A percentile compares a stretch with the other conserved stretches of the same genome.
These are phyloP conservation scores for Pyrrhosoma nymphula DNA, from an alignment of 2,888 invertebrate genomes.

Conservation along the genomic window DNA sequence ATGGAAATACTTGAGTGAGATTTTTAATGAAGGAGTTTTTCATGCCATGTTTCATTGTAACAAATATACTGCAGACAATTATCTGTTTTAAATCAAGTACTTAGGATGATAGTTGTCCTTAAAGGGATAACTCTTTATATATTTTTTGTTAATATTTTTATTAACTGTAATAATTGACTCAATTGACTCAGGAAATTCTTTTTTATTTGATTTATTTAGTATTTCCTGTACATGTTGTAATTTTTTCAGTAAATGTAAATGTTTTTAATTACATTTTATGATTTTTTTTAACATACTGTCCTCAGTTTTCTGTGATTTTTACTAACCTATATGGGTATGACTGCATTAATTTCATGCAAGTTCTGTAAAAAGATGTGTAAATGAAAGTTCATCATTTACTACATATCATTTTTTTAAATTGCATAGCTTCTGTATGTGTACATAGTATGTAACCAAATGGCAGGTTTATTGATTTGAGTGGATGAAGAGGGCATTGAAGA, in stretches of 20 bases:
- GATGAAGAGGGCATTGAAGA: not conserved
- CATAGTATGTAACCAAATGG: not conserved
- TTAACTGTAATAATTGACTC: not conserved
- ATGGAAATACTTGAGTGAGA: conserved; percentile 34
- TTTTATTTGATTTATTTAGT: not conserved
- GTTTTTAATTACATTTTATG: not conserved
- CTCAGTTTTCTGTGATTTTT: not conserved
- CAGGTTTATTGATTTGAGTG: not conserved
- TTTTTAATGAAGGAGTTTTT: not conserved
- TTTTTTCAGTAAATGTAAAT: not conserved
- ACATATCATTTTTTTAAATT: not conserved
- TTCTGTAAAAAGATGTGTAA: not conserved
- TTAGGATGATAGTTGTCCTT: not conserved
- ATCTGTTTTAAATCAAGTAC: conserved; percentile 18
- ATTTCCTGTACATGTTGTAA: not conserved
- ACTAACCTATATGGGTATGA: not conserved
- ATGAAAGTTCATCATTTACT: not conserved
- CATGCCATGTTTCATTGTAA: not conserved
- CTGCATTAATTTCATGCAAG: not conserved
- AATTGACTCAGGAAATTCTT: not conserved
- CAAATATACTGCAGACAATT: not conserved
- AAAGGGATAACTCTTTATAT: not conserved
- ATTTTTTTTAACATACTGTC: not conserved
- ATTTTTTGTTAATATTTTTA: not conserved
- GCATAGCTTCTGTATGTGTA: not conserved